phyloP scores from a whole-genome alignment of 2,113 vertebrate species.

The Brienomyrus longianalis region DNA sequence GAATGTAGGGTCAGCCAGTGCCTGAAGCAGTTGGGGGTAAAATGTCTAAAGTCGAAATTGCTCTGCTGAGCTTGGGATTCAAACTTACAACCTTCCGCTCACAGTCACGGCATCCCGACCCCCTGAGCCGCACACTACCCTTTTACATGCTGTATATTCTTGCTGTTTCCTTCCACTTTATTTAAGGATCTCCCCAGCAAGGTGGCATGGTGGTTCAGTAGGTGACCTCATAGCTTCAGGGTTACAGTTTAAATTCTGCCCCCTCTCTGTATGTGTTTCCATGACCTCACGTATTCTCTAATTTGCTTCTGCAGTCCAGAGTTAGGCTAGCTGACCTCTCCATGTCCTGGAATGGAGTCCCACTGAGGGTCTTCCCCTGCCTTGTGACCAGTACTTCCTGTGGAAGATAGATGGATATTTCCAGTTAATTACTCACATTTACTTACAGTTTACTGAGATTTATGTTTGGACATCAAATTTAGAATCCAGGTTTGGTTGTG shows the following conservation, averaged over 20 bases:
- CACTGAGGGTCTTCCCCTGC: not conserved
- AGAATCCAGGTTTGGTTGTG: not conserved
- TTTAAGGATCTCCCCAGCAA: not conserved
- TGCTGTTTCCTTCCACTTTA: not conserved
- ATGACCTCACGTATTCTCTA: not conserved
- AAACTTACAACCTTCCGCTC: not conserved
- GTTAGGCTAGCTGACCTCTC: not conserved
- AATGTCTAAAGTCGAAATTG: not conserved
- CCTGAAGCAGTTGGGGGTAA: no score
- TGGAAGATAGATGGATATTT: not conserved
- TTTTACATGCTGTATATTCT: not conserved
- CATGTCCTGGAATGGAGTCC: not conserved
- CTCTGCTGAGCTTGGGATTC: not conserved
- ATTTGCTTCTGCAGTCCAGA: not conserved
- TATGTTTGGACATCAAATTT: not conserved
- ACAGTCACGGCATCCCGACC: not conserved
- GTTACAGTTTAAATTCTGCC: not conserved
- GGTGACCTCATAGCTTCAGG: not conserved
- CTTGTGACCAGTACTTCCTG: not conserved
- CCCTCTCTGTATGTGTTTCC: not conserved
- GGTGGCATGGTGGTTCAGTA: not conserved
- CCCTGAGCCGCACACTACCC: not conserved
- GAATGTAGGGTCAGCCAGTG: no score
- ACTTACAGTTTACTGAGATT: not conserved
- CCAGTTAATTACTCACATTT: not conserved